A percentile compares a stretch with the other conserved stretches of the same genome.
These are phyloP conservation scores for Phalanger gymnotis DNA, from an alignment of 2,797 vertebrate genomes.

Conservation along the genomic window DNA sequence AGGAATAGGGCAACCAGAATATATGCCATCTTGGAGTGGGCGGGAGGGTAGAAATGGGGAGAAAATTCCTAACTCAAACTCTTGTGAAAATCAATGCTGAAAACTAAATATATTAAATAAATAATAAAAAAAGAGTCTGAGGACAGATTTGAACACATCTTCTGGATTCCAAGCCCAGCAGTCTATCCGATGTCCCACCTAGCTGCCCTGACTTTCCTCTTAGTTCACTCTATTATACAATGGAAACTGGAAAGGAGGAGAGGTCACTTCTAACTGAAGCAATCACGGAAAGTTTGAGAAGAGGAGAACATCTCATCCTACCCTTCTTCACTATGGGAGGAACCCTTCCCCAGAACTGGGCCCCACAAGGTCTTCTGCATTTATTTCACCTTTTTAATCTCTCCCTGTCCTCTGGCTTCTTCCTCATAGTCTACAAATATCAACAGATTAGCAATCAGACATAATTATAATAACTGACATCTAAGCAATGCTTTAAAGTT, in stretches of 20 bases:
- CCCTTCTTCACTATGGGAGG: neutral
- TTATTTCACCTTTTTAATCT: neutral
- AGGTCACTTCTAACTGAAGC: neutral
- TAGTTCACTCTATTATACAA: neutral
- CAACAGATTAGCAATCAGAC: neutral
- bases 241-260: neutral
- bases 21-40: too few species aligned
- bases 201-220: neutral
- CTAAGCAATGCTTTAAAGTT: neutral
- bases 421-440: neutral
- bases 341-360: neutral
- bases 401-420: neutral
- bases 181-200: neutral
- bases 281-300: neutral
- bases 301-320: neutral
- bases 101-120: too few species aligned
- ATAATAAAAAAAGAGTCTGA: too few species aligned
- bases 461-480: neutral
- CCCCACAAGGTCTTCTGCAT: neutral
- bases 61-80: too few species aligned
- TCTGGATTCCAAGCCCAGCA: neutral
- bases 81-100: too few species aligned
- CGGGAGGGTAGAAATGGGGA: too few species aligned
- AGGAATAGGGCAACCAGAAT: too few species aligned
- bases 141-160: neutral